These are phyloP conservation scores for Drosophila teissieri DNA, from an alignment of 1,140 invertebrate genomes.

Conservation along the genomic window DNA sequence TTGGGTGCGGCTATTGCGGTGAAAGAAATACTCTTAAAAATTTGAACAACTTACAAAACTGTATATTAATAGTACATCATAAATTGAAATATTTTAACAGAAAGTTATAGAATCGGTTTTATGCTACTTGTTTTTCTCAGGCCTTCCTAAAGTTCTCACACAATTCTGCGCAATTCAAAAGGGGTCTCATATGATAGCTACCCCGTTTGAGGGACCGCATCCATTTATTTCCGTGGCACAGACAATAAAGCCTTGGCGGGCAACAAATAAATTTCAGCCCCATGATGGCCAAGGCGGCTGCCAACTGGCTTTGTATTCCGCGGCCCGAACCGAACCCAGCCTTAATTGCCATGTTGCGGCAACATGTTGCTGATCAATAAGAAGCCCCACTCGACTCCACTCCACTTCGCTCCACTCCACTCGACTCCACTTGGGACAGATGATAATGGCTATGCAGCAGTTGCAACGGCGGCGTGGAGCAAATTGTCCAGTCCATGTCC, in stretches of 20 bases:
- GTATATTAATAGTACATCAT: no score
- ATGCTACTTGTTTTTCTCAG: not conserved
- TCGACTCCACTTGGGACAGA: conserved; percentile 35
- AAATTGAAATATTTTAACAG: no score
- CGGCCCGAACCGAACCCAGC: conserved; percentile 35
- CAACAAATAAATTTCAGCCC: conserved; percentile 71
- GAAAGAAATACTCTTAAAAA: conserved; percentile 22
- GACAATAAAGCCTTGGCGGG: conserved; percentile 66
- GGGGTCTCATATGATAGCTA: conserved; percentile 1
- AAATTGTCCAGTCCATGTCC: conserved; percentile 45
- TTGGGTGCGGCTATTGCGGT: not conserved
- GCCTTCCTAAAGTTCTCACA: not conserved
- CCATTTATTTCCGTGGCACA: conserved; percentile 29
- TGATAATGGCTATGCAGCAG: conserved; percentile 50
- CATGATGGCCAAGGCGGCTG: conserved; percentile 36
- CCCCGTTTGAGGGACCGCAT: conserved; percentile 17
- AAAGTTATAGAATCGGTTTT: not conserved
- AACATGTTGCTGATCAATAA: conserved; percentile 82
- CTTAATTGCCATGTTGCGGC: conserved; percentile 80
- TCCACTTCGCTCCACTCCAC: conserved; percentile 13
- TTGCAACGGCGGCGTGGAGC: conserved; percentile 31
- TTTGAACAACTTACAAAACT: not conserved
- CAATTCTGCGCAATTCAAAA: not conserved
- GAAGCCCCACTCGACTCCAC: conserved; percentile 38
- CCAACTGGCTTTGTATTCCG: conserved; percentile 31